phyloP scores from a whole-genome alignment of 2,797 vertebrate species.

The Botia kubotai region DNA sequence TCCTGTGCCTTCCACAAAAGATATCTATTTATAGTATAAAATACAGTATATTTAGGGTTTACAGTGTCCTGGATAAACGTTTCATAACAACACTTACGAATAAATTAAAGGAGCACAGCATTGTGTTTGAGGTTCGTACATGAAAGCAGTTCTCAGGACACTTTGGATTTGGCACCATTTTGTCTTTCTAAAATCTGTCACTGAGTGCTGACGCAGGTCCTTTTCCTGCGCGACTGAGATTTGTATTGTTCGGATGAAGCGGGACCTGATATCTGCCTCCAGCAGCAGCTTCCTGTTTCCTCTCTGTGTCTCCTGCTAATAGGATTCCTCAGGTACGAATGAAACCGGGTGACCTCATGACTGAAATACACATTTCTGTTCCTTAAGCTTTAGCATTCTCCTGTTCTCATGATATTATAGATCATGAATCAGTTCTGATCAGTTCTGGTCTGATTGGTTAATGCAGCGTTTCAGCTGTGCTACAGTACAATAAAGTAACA shows the following conservation, averaged over 20 bases:
- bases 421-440: background rate
- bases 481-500: too few relatives aligned
- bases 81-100: too few relatives aligned
- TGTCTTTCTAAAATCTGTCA: conserved; percentile 62
- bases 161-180: conserved; percentile 52
- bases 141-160: conserved; percentile 55
- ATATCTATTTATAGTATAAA: too few relatives aligned
- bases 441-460: background rate
- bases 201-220: conserved; percentile 85
- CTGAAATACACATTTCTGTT: conserved; percentile 40
- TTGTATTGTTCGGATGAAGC: conserved; percentile 81
- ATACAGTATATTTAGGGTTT: too few relatives aligned
- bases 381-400: conserved; percentile 1
- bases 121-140: conserved; percentile 38
- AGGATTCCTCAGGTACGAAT: conserved; percentile 51
- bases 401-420: background rate
- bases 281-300: conserved; percentile 87
- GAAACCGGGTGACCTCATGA: conserved; percentile 44
- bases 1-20: too few relatives aligned
- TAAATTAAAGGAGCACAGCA: background rate
- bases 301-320: conserved; percentile 43
- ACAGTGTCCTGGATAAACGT: too few relatives aligned
- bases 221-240: conserved; percentile 78
- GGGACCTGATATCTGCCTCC: conserved; percentile 74
- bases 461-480: background rate